Evolutionary conservation across 2,113 vertebrate genomes (phyloP).

Genomic region (Macaca fascicularis): DNA sequence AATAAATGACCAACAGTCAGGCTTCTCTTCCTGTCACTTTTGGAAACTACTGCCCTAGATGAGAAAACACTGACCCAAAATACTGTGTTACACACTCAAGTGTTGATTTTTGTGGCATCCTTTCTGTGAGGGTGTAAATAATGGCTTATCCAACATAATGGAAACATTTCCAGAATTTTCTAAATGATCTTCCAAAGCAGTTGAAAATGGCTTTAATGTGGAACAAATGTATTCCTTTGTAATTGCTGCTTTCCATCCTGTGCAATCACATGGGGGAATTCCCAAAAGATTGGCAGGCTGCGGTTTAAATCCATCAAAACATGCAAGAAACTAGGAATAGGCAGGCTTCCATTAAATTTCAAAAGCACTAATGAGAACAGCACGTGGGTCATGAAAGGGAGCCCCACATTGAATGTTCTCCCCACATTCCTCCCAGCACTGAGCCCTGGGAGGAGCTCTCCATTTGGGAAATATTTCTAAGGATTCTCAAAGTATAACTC

Average conservation of each 20-base stretch:
- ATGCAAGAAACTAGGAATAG: constrained; percentile 43
- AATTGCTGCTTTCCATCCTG: constrained; percentile 54
- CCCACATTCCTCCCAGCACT: background rate
- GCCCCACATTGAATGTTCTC: background rate
- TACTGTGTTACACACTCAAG: background rate
- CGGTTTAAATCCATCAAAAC: constrained; percentile 27
- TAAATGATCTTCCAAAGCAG: constrained; percentile 48
- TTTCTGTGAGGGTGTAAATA: background rate
- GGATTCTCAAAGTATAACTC: background rate
- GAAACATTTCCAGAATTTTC: constrained; percentile 42
- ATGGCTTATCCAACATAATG: background rate
- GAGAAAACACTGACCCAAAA: background rate
- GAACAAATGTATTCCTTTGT: constrained; percentile 67
- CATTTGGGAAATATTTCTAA: background rate
- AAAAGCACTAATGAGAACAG: background rate
- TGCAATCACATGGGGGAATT: constrained; percentile 48
- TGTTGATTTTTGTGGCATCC: background rate
- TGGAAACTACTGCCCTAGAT: background rate
- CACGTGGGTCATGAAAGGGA: background rate
- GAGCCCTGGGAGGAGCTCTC: background rate
- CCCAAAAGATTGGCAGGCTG: constrained; percentile 40
- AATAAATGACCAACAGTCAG: background rate
- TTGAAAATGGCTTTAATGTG: constrained; percentile 49
- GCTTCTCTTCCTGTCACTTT: background rate
- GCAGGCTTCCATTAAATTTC: background rate